Evolutionary conservation across 2,113 vertebrate genomes (phyloP), one percentile per base, ranked within the genome.

Genomic region (Ceyx margarethae): DNA sequence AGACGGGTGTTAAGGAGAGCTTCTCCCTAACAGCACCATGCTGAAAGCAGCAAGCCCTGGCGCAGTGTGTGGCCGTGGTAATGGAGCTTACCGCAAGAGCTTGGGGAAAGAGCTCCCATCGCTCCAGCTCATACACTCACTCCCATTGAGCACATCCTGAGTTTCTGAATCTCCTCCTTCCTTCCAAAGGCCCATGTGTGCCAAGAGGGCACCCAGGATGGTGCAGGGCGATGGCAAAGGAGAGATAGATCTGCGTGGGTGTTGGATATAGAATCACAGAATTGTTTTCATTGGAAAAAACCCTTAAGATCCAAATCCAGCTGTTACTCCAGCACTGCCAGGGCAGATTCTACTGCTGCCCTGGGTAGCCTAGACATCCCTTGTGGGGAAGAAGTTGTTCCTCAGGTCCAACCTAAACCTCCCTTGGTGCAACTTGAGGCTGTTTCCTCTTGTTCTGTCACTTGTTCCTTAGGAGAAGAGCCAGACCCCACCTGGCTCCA

Each of bases 21-120:
- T 10, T 42, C 61, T 51, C 51, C 56, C 40, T 3, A 33, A 9
- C 71, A 40, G 60, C 53, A 3, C 40, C 56, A 64, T 65, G 13
- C 18, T 0, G 2, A 54, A 6, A 46, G 60, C 65, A 33, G 50
- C 1, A 6, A 53, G 78, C 76, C n/a, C 45, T 2, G 6, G 37
- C 11, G 29, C 13, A 11, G 2, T 3, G 50, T 2, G 29, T 3
- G 4, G 33, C 9, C 2, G 54, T 51, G 2, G 69, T 93, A 94
- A 93, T 91, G 91, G 89, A 92, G 67, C 81, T 94, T 23, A 89
- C 88, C 78, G 1, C 91, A 94, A 90, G 90, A 82, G 64, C 94
- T 93, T 71, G 64, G 64, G 31, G 20, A 76, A 48, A 83, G 37
- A 86, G 68, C 86, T 85, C 61, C 31, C 74, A 31, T 42, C 21